Evolutionary conservation across 1,140 invertebrate genomes (phyloP), one percentile per base, ranked within the genome.

Genomic region (Ctenoplectra terminalis): DNA sequence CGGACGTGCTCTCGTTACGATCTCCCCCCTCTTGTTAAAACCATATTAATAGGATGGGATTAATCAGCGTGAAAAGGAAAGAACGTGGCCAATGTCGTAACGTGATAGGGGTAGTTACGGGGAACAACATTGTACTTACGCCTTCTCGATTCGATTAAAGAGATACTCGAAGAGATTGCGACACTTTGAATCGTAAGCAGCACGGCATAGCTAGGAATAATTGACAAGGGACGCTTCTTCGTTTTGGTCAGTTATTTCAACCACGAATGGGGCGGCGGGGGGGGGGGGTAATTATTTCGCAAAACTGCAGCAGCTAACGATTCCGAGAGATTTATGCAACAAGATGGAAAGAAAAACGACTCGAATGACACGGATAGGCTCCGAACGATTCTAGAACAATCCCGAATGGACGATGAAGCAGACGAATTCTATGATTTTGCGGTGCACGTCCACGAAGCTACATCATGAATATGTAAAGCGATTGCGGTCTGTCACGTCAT

Each of bases 401-500:
- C 54, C 72, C 67, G 84, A 86, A 87, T 74, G 76, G 82, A 67
- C 74, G 78, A 82, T 54, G 82, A 86, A 54, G 60, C 20, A 17
- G 61, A 40, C 80, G 86, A 87, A 87, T 87, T 87, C 73, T 80
- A 78, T 87, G 85, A 87, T 87, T 87, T 84, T 75, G 77, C 72
- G 43, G 69, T 64, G 78, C 86, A 84, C 85, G 85, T 84, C 82
- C 74, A 58, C 77, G 85, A 61, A 82, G 85, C 83, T 85, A 77
- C 83, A 87, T 85, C 86, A 88, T 88, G 87, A 88, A 88, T 88
- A 88, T 88, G 87, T 88, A 88, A 87, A 88, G 79, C 86, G 78
- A 85, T 85, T 87, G 85, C 85, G 78, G 78, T 81, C 64, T 61
- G 85, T 82, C 82, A 82, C 85, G 85, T 87, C 79, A 85, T 60